Base-by-base conservation (phyloP, 2,797 vertebrate species). In the Sandelia bainsii region DNA sequence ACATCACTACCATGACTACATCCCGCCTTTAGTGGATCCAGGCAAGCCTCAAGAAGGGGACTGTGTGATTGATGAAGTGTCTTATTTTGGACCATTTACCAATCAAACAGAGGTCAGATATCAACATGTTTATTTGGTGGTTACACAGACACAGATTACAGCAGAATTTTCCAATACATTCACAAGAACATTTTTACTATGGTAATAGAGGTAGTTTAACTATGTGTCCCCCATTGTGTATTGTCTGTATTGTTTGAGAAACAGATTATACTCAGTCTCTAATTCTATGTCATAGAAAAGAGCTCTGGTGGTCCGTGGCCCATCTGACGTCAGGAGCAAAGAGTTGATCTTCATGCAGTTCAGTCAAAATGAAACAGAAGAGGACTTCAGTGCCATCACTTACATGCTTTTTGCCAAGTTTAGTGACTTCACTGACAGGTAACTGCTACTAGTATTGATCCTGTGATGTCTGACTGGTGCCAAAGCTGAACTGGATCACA, bases 341-440 rank as follows among this genome's bases (percentile, higher is more conserved):
- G 98, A 99, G 79, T 53, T 98, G 76, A 93, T 99, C 75, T 99
- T 98, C 91, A 93, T 99, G 83, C 97, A 99, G 93, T 98, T 99
- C 87, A 95, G 95, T 81, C 95, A 95, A 44, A 99, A 98, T 62
- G 92, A 96, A 89, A 98, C 96, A 0, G 90, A 95, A 2, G 96
- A 98, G 87, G 96, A 99, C 90, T 99, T 99, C 90, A 99, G 97
- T 29, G 96, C 96, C 77, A 98, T 99, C 76, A 95, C 95, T 22
- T 99, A 99, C 89, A 96, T 99, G 87, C 94, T 99, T 13, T 99
- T 99, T 90, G 95, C 96, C 3, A 96, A 94, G 23, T 99, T 95
- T 75, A 94, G 91, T 8, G 96, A 97, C 59, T 93, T 99, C 19
- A 82, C 77, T 57, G 69, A 83, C 63, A 99, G 98, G 98, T 99